These are phyloP conservation scores for Parochlus steinenii DNA, from an alignment of 2,888 invertebrate species.

Conservation along the genomic window DNA sequence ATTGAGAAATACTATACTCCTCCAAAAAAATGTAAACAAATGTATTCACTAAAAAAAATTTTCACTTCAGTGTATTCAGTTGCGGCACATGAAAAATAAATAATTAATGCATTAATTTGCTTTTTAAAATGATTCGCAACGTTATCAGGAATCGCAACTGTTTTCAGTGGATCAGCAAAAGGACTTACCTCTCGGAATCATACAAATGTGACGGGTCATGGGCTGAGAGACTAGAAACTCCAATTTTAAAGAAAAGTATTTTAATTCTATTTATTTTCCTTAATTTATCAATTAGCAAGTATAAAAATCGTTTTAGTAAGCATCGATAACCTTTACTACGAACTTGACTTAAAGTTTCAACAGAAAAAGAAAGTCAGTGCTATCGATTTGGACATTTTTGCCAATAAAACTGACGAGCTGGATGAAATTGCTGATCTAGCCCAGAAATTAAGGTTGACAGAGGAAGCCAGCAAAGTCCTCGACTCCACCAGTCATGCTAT, in stretches of 20 bases:
- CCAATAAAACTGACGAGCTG: slow-evolving; percentile 44
- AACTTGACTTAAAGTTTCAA: slow-evolving; percentile 48
- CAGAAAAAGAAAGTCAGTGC: slow-evolving; percentile 47
- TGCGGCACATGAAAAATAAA: too few relatives aligned
- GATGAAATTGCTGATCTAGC: slow-evolving; percentile 59
- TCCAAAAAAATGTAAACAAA: too few relatives aligned
- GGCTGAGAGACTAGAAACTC: slow-evolving; percentile 43
- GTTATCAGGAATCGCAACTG: too few relatives aligned
- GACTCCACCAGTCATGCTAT: slow-evolving; percentile 74
- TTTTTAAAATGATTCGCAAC: too few relatives aligned
- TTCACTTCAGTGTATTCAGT: too few relatives aligned
- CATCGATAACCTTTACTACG: slow-evolving; percentile 48
- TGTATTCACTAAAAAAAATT: too few relatives aligned
- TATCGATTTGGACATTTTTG: slow-evolving; percentile 70
- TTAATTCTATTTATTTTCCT: too few relatives aligned
- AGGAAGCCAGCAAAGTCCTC: slow-evolving; percentile 49
- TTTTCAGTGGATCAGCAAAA: background rate
- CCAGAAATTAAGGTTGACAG: slow-evolving; percentile 52
- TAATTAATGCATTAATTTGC: too few relatives aligned
- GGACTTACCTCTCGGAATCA: slow-evolving; percentile 50
- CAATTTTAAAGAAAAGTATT: slow-evolving; percentile 42
- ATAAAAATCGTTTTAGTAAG: too few relatives aligned
- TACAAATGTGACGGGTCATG: slow-evolving; percentile 57
- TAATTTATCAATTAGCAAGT: too few relatives aligned
- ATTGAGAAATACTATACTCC: too few relatives aligned